Percentiles rank a stretch among this genome's conserved stretches.
phyloP scores from a whole-genome alignment of 2,113 vertebrate species.

The Cercocebus atys region DNA sequence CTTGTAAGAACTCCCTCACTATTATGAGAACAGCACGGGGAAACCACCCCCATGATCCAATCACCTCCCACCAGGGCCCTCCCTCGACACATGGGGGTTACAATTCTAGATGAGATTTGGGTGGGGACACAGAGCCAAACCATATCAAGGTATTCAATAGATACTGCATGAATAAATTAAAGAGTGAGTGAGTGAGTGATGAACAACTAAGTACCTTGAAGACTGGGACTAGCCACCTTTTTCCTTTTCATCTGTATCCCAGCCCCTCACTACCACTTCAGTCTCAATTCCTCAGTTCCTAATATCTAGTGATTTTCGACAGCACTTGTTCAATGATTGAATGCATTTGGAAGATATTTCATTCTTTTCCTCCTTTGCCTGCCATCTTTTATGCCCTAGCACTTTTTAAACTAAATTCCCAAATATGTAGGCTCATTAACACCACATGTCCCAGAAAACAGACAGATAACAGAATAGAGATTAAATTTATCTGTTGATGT shows the following conservation, averaged over 20 bases:
- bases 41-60: too few species aligned
- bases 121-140: too few species aligned
- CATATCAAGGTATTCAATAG: background rate
- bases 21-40: too few species aligned
- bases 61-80: too few species aligned
- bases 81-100: too few species aligned
- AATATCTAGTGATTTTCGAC: background rate
- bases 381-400: background rate
- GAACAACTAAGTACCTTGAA: background rate
- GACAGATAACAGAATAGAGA: background rate
- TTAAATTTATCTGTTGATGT: background rate
- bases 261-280: background rate
- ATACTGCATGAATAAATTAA: background rate
- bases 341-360: background rate
- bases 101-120: too few species aligned
- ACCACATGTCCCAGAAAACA: background rate
- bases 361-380: background rate
- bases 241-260: background rate
- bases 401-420: conserved; percentile 16
- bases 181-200: background rate
- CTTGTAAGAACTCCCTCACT: too few species aligned
- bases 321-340: background rate
- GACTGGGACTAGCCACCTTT: background rate
- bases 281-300: background rate
- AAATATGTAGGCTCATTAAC: background rate